These are phyloP conservation scores for Rattus rattus DNA, from an alignment of 2,113 vertebrate genomes.

Conservation along the genomic window DNA sequence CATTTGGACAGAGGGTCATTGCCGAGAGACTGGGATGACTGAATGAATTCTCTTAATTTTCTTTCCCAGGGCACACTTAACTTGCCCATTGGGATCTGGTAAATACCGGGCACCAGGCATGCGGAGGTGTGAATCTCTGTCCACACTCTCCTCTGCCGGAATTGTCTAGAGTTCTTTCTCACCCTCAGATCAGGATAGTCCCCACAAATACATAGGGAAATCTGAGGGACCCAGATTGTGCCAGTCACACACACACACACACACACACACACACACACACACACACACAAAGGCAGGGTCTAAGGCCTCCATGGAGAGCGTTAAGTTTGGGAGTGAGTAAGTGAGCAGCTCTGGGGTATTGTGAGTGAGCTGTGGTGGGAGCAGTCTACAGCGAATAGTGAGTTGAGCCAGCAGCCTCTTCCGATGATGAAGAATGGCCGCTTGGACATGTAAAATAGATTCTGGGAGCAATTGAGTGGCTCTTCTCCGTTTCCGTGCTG, in stretches of 20 bases:
- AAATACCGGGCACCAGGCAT: neutral
- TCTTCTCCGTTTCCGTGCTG: conserved; percentile 39
- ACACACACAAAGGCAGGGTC: neutral
- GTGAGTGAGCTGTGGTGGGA: neutral
- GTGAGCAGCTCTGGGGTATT: neutral
- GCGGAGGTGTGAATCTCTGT: neutral
- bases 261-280: too few relatives aligned
- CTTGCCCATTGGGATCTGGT: neutral
- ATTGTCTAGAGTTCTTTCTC: neutral
- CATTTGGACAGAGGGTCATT: neutral
- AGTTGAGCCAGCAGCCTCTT: neutral
- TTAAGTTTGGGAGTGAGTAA: neutral
- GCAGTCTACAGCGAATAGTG: neutral
- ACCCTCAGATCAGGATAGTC: neutral
- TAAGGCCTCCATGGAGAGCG: neutral
- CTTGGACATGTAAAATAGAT: neutral
- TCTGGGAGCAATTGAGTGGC: conserved; percentile 17
- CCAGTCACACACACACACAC: neutral
- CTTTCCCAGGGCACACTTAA: neutral
- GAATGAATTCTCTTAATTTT: neutral
- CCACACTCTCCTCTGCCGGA: neutral
- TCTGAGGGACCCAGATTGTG: neutral
- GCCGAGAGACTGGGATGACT: fast-evolving
- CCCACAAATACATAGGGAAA: neutral
- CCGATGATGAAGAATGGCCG: neutral